Base-by-base conservation (phyloP, 2,888 invertebrate genomes). In the Agrotis segetum region DNA sequence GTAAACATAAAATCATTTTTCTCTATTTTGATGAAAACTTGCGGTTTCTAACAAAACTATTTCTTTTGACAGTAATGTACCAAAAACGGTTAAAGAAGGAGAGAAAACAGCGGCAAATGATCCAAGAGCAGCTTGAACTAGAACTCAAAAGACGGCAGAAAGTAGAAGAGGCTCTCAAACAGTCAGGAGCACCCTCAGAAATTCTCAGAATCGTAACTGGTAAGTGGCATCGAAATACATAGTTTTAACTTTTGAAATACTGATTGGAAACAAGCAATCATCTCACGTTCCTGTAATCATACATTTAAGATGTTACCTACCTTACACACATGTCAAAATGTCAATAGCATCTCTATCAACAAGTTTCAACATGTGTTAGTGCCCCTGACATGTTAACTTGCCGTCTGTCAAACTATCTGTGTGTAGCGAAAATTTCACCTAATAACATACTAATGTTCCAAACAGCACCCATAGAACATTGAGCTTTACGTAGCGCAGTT, bases 21-120 rank as follows among this genome's bases (percentile, higher is more conserved):
- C n/a, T n/a, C n/a, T n/a, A n/a, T n/a, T 17, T 44, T 19, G 34
- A 56, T 44, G 44, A 19, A 14, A 65, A 65, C 0, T 6, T 21
- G 13, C n/a, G 16, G 9, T 5, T 5, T 9, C 0, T 69, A 70
- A 77, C 24, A 2, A 49, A 11, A 16, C 6, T 21, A 2, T 62
- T 63, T 72, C 24, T 83, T 74, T 79, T 84, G 81, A 77, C 97
- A 99, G 99, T 98, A 79, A 96, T 98, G 92, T 98, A 98, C 93
- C 99, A 99, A 94, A 99, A 99, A 93, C 97, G 99, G 78, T 97
- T 99, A 95, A 98, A 99, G 96, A 98, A 98, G 89, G 99, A 99
- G 92, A 97, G 98, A 85, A 97, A 98, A 92, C 97, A 97, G 79
- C 97, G 98, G 87, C 97, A 98, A 90, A 97, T 98, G 87, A 97